Evolutionary conservation across 2,113 vertebrate genomes (phyloP).

Genomic region (Phrynosoma platyrhinos): DNA sequence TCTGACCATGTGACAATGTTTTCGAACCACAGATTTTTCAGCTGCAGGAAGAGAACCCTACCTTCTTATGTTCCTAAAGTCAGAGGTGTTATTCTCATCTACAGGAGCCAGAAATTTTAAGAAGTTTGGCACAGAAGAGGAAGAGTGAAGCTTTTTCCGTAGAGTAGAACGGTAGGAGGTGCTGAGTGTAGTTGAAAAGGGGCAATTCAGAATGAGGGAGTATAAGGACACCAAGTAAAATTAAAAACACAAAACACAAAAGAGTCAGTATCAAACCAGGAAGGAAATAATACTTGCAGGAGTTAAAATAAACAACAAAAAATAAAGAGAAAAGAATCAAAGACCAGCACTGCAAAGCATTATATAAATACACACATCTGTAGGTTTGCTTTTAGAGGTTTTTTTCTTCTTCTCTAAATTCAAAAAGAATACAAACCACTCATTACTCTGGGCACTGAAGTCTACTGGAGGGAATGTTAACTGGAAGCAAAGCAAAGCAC

Average conservation of each 20-base stretch:
- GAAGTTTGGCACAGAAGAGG: conserved; percentile 99
- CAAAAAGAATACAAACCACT: not conserved
- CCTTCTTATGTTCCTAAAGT: conserved; percentile 85
- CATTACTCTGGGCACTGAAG: not conserved
- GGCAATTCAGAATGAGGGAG: conserved; percentile 74
- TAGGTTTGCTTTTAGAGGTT: not conserved
- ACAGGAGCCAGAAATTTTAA: conserved; percentile 99
- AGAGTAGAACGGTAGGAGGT: conserved; percentile 88
- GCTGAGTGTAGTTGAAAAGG: conserved; percentile 83
- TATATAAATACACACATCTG: not conserved
- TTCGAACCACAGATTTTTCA: conserved; percentile 49
- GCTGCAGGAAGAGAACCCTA: conserved; percentile 72
- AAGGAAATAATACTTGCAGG: conserved; percentile 48
- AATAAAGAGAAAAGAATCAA: conserved; percentile 23
- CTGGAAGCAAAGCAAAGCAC: not conserved
- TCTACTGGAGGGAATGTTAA: not conserved
- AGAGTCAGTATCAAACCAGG: conserved; percentile 56
- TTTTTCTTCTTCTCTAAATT: not conserved
- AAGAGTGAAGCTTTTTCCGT: conserved; percentile 93
- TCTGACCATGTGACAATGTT: conserved; percentile 44
- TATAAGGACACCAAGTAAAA: conserved; percentile 59
- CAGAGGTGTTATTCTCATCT: conserved; percentile 90
- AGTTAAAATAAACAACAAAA: conserved; percentile 24
- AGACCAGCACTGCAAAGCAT: conserved; percentile 37
- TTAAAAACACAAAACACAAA: conserved; percentile 61